A percentile compares a stretch with the other conserved stretches of the same genome.
These are phyloP conservation scores for Phalacrocorax aristotelis DNA, from an alignment of 2,113 vertebrate species.

Conservation along the genomic window DNA sequence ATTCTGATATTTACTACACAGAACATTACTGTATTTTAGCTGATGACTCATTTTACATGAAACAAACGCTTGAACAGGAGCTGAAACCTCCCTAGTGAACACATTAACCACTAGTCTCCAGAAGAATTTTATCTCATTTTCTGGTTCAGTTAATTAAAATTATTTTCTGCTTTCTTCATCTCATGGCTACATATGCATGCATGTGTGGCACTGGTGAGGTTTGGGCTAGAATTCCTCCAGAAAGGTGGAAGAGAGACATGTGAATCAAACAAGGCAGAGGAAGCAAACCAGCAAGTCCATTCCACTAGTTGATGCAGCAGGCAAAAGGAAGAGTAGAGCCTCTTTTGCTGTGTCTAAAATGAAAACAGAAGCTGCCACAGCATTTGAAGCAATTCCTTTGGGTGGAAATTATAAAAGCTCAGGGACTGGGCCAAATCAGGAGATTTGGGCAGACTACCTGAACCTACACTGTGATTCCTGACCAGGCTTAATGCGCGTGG, in stretches of 20 bases:
- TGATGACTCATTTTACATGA: neutral
- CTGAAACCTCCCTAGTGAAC: neutral
- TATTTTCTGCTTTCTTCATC: neutral
- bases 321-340: neutral
- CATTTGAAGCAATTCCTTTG: neutral
- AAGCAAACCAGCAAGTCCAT: neutral
- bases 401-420: neutral
- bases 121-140: neutral
- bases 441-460: neutral
- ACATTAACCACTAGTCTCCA: neutral
- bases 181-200: neutral
- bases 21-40: neutral
- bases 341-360: neutral
- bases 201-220: accelerated
- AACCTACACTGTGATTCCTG: neutral
- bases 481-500: neutral
- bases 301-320: neutral
- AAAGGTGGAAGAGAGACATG: neutral
- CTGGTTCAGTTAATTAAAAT: neutral
- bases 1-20: neutral
- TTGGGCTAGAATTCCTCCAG: neutral
- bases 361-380: neutral
- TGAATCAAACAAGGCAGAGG: neutral
- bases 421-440: neutral
- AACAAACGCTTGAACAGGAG: neutral